A percentile compares a stretch with the other conserved stretches of the same genome.
These are phyloP conservation scores for Macropodus opercularis DNA, from an alignment of 2,797 vertebrate species.

Conservation along the genomic window DNA sequence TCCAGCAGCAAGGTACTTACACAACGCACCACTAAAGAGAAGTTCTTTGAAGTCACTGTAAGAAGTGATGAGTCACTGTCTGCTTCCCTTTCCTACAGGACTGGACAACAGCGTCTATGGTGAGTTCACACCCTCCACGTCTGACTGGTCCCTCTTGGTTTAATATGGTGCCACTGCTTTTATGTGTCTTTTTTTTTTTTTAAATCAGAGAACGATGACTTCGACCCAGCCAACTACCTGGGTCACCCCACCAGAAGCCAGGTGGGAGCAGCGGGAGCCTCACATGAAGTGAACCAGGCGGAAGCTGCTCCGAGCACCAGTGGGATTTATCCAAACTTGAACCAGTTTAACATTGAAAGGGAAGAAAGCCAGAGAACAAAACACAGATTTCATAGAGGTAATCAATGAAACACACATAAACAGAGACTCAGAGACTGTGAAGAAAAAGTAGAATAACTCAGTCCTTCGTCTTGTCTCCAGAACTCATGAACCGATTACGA, in stretches of 20 bases:
- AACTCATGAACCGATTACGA: slow-evolving; percentile 62
- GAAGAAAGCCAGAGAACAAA: slow-evolving; percentile 34
- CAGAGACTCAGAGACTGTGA: neutral
- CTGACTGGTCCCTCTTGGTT: neutral
- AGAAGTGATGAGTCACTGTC: too few relatives aligned
- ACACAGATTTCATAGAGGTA: slow-evolving; percentile 61
- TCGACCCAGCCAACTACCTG: neutral
- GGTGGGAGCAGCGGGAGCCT: neutral
- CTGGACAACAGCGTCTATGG: slow-evolving; percentile 49
- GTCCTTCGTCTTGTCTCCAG: slow-evolving; percentile 34
- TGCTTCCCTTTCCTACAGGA: slow-evolving; percentile 27
- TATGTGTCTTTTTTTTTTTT: neutral
- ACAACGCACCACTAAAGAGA: neutral
- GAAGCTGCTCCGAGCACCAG: slow-evolving; percentile 6
- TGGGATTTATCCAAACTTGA: slow-evolving; percentile 32
- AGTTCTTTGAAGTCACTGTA: too few relatives aligned
- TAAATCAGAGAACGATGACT: slow-evolving; percentile 64
- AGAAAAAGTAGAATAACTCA: slow-evolving; percentile 8
- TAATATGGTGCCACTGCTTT: neutral
- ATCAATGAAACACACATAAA: neutral
- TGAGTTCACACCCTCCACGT: slow-evolving; percentile 26
- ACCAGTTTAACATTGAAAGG: slow-evolving; percentile 27
- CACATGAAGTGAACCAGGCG: neutral
- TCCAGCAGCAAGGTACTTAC: slow-evolving; percentile 21
- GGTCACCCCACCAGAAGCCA: neutral